Evolutionary conservation across 2,888 invertebrate species (phyloP).

Genomic region (Orthonevra nobilis): DNA sequence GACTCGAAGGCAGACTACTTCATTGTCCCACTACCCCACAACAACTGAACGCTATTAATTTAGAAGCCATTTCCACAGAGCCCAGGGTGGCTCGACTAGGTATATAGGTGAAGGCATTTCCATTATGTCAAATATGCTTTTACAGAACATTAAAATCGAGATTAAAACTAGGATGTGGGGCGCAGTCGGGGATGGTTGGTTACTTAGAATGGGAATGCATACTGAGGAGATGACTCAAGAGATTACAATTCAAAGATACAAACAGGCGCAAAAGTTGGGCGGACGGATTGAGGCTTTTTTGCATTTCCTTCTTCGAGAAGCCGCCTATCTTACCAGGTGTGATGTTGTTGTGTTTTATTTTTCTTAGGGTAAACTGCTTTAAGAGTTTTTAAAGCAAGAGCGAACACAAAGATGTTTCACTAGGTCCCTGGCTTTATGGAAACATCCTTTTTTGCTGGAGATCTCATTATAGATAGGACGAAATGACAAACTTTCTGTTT

Average conservation of each 20-base stretch:
- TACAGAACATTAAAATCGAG: slow-evolving; percentile 75
- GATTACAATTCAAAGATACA: slow-evolving; percentile 67
- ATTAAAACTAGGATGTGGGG: slow-evolving; percentile 74
- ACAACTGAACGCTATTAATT: slow-evolving; percentile 63
- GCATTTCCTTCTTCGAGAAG: slow-evolving; percentile 33
- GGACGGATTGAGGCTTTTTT: slow-evolving; percentile 46
- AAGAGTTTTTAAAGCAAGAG: slow-evolving; percentile 46
- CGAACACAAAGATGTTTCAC: slow-evolving; percentile 44
- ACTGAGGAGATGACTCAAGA: slow-evolving; percentile 54
- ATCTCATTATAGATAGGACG: slow-evolving; percentile 69
- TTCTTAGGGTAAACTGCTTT: slow-evolving; percentile 50
- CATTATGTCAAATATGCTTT: slow-evolving; percentile 75
- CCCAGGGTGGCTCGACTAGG: not conserved
- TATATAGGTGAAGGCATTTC: slow-evolving; percentile 73
- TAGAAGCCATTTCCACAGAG: slow-evolving; percentile 56
- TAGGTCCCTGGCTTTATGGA: slow-evolving; percentile 49
- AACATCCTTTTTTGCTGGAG: slow-evolving; percentile 63
- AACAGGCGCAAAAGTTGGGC: slow-evolving; percentile 17
- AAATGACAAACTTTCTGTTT: slow-evolving; percentile 67
- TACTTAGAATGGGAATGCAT: slow-evolving; percentile 18
- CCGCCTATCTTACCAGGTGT: too few relatives aligned
- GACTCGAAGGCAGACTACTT: not conserved
- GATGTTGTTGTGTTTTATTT: not conserved
- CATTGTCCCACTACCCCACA: slow-evolving; percentile 2
- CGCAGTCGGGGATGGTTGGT: slow-evolving; percentile 22